Evolutionary conservation across 2,797 vertebrate genomes (phyloP).

Genomic region (Tapirus indicus): DNA sequence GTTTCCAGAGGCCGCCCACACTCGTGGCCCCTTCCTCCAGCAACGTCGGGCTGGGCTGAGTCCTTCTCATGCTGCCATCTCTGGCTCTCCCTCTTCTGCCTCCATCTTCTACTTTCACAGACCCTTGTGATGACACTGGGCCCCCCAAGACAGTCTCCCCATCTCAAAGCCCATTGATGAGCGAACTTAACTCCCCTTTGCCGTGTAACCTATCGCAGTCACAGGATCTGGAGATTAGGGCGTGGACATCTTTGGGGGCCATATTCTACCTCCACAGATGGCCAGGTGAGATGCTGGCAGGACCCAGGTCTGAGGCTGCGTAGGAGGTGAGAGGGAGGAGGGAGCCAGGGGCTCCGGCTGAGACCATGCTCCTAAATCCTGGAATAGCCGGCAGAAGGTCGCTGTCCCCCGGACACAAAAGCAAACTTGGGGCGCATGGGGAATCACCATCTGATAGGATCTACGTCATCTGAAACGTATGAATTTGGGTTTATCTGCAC

Average conservation of each 20-base stretch:
- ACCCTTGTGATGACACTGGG: rapidly evolving
- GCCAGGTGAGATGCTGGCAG: rapidly evolving
- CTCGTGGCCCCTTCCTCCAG: background rate
- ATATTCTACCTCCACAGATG: background rate
- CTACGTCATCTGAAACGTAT: background rate
- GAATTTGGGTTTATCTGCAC: background rate
- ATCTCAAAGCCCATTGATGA: background rate
- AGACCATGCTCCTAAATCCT: background rate
- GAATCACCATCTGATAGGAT: no score
- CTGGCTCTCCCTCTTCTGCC: no score
- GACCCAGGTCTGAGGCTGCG: background rate
- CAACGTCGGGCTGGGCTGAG: background rate
- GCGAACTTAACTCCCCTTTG: background rate
- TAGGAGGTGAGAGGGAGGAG: no score
- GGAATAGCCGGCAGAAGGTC: background rate
- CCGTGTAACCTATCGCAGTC: background rate
- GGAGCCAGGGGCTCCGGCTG: background rate
- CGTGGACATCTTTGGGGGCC: background rate
- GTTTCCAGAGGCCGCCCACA: background rate
- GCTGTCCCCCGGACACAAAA: background rate
- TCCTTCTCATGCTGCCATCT: rapidly evolving
- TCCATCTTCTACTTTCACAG: background rate
- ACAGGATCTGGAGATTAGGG: background rate
- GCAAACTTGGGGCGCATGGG: background rate
- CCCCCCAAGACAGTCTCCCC: background rate